Percentiles rank a stretch among this genome's conserved stretches.
These are phyloP conservation scores for Oreocharis arfaki DNA, from an alignment of 2,113 vertebrate species.

Conservation along the genomic window DNA sequence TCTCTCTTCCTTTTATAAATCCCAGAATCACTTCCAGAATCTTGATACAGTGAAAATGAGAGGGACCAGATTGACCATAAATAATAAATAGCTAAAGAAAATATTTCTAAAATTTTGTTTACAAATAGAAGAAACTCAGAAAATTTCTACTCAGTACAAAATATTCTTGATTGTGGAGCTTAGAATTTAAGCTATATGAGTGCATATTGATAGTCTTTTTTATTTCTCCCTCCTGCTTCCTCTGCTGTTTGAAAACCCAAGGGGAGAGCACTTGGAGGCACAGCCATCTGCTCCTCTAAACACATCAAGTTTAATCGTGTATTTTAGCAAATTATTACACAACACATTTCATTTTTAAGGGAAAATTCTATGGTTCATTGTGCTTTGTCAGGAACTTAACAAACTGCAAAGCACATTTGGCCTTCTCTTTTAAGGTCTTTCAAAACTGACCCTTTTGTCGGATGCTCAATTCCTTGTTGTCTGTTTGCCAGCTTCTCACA, in stretches of 20 bases:
- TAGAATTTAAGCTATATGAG: neutral
- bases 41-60: neutral
- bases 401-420: neutral
- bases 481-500: neutral
- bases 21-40: neutral
- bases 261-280: neutral
- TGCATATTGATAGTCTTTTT: neutral
- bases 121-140: neutral
- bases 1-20: neutral
- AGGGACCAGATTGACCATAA: neutral
- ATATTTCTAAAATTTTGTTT: neutral
- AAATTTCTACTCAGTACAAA: neutral
- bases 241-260: neutral
- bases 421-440: neutral
- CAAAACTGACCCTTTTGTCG: neutral
- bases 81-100: neutral
- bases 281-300: conserved; percentile 1
- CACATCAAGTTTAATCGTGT: neutral
- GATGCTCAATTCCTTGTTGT: neutral
- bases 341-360: neutral
- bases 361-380: neutral
- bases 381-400: neutral
- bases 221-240: neutral
- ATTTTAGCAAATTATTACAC: conserved; percentile 4
- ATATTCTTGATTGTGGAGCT: neutral